phyloP scores from a whole-genome alignment of 2,113 vertebrate genomes.

The Dascyllus trimaculatus region DNA sequence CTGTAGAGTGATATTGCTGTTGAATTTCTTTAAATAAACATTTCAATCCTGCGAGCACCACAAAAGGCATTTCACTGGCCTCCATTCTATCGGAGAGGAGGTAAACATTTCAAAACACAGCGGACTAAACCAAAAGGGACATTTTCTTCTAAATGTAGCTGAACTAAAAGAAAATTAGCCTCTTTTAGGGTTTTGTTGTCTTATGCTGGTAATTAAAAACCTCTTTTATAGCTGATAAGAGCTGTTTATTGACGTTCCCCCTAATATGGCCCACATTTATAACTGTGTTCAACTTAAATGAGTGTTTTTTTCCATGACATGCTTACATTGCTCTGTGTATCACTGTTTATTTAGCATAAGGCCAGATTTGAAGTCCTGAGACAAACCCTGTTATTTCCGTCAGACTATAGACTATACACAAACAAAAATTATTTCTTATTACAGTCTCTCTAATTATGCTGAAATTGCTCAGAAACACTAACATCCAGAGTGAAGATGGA shows the following conservation, averaged over 20 bases:
- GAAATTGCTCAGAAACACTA: conserved; percentile 22
- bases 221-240: conserved; percentile 6
- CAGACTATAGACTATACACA: conserved; percentile 23
- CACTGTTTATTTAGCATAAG: conserved; percentile 25
- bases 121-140: not conserved
- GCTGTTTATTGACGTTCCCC: not conserved
- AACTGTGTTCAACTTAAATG: conserved; percentile 23
- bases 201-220: conserved; percentile 14
- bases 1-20: too few relatives aligned
- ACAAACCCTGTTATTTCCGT: conserved; percentile 41
- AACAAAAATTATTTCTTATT: conserved; percentile 9
- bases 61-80: too few relatives aligned
- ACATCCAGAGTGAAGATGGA: conserved; percentile 2
- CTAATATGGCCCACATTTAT: conserved; percentile 26
- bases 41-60: too few relatives aligned
- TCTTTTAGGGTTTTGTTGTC: not conserved
- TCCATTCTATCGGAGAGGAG: too few relatives aligned
- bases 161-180: not conserved
- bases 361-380: conserved; percentile 19
- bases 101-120: too few relatives aligned
- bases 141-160: too few relatives aligned
- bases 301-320: not conserved
- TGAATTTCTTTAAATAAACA: too few relatives aligned
- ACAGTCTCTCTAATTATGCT: conserved; percentile 17
- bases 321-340: conserved; percentile 9